These are phyloP conservation scores for Phalacrocorax carbo DNA, from an alignment of 2,113 vertebrate genomes.

Conservation along the genomic window DNA sequence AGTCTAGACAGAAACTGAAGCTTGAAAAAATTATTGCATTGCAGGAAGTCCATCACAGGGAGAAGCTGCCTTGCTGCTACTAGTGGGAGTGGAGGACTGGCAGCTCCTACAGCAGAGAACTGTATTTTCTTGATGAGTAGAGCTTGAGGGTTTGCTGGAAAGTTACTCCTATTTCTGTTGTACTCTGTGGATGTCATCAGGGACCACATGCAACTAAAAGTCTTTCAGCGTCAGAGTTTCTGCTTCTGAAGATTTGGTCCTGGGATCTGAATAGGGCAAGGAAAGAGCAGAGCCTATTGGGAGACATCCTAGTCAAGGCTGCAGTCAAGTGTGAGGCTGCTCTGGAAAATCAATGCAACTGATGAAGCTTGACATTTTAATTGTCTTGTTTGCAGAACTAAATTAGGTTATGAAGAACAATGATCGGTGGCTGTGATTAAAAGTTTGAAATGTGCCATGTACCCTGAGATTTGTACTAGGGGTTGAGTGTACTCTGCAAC, in stretches of 20 bases:
- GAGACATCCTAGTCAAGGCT: background rate
- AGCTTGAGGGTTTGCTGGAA: background rate
- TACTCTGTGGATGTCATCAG: background rate
- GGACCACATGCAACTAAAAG: background rate
- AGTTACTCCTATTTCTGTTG: background rate
- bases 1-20: background rate
- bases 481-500: background rate
- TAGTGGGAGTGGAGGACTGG: background rate
- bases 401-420: background rate
- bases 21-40: background rate
- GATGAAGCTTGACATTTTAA: background rate
- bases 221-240: background rate
- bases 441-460: background rate
- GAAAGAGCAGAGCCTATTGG: background rate
- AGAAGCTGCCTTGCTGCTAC: background rate
- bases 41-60: background rate
- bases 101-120: background rate
- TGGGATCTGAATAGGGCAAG: background rate
- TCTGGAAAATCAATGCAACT: background rate
- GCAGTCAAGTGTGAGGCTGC: background rate
- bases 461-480: background rate
- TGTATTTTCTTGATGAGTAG: background rate
- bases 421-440: background rate
- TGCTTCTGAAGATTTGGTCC: background rate
- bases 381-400: conserved; percentile 5